Base-by-base conservation (phyloP, 1,140 invertebrate species). In the Monomorium pharaonis region DNA sequence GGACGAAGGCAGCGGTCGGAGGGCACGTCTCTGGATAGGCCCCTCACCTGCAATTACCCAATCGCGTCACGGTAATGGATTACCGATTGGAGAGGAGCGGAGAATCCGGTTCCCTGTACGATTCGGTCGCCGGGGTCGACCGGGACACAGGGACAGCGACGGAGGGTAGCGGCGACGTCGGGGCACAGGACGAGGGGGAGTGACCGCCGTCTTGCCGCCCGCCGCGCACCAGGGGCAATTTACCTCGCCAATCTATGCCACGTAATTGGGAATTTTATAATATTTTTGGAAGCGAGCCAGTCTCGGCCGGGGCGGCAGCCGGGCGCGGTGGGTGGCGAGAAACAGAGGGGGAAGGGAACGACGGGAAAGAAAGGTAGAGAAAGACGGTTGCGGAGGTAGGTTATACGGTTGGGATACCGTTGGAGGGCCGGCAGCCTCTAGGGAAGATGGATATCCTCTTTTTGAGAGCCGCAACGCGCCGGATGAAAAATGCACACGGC, bases 231-330 rank as follows among this genome's bases (percentile, higher is more conserved):
- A 88, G 90, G 92, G 91, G 93, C 93, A 94, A 94, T 94, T 94
- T 93, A 93, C 93, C 92, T 93, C 91, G 89, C 91, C 93, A 94
- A 94, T 93, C 92, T 92, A 94, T 94, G 92, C 93, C 90, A 87
- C 92, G 93, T 94, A 94, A 94, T 94, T 94, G 94, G 92, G 92
- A 94, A 94, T 94, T 94, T 94, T 93, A 93, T 94, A 94, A 94
- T 94, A 94, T 94, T 94, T 94, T 94, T 94, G 94, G 93, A 94
- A 93, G 91, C 90, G 90, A 93, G 94, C 93, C 94, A 94, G 92
- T 93, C 91, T 86, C 87, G 75, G 77, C 72, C 83, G 74, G 51
- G 83, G 83, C 83, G 51, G 75, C 42, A 86, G 89, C 83, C 72
- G 83, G 86, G 69, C 89, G 60, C 62, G 70, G 49, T 10, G 60